These are phyloP conservation scores for Tenthredo distinguenda DNA, from an alignment of 2,888 invertebrate species.

Conservation along the genomic window DNA sequence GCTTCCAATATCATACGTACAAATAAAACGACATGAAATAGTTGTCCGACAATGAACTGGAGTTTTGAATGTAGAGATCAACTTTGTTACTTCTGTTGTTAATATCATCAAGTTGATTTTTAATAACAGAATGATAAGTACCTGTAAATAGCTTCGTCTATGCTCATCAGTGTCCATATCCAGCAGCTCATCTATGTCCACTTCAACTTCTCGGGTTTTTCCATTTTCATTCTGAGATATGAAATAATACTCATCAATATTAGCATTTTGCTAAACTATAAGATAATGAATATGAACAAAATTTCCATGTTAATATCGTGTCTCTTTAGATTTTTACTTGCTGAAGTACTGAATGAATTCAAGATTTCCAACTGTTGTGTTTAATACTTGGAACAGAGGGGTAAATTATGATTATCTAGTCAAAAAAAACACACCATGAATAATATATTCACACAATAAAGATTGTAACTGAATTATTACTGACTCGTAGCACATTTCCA, in stretches of 20 bases:
- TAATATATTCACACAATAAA: background rate
- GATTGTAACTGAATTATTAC: background rate
- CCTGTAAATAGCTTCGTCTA: slow-evolving; percentile 90
- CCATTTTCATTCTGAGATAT: slow-evolving; percentile 80
- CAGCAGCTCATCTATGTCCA: slow-evolving; percentile 96
- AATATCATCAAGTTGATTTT: background rate
- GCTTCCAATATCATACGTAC: background rate
- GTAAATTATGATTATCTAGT: slow-evolving; percentile 3
- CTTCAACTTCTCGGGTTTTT: slow-evolving; percentile 88
- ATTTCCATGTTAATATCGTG: background rate
- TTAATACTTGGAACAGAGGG: background rate
- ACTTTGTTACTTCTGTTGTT: background rate
- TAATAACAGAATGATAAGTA: slow-evolving; percentile 74
- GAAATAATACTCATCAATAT: slow-evolving; percentile 26
- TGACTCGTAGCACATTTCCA: background rate
- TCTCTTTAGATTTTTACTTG: background rate
- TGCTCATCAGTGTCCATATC: slow-evolving; percentile 95
- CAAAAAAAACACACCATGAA: background rate
- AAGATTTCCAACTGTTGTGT: background rate
- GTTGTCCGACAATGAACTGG: background rate
- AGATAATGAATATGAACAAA: background rate
- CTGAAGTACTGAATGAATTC: background rate
- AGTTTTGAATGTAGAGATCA: slow-evolving; percentile 37
- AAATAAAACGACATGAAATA: background rate
- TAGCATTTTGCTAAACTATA: background rate